Conservation (phyloP, 2,113 vertebrate genomes). For the Perca flavescens region DNA sequence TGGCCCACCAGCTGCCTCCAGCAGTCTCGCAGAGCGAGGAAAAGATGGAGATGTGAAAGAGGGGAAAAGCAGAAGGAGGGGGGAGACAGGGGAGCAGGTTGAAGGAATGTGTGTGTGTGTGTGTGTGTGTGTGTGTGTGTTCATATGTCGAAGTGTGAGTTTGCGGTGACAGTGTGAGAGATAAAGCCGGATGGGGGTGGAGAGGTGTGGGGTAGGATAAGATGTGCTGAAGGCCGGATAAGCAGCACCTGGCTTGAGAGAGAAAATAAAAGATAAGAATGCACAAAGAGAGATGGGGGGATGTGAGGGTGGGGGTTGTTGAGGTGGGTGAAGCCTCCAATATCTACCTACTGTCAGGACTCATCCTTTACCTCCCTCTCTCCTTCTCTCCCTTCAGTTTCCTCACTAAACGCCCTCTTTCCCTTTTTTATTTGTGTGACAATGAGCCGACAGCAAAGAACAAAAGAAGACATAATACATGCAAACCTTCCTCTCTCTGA, state of each 20-base stretch:
- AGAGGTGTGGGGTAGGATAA: conserved; percentile 13
- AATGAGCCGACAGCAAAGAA: conserved; percentile 68
- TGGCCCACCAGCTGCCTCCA: conserved; percentile 46
- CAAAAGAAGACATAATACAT: conserved; percentile 75
- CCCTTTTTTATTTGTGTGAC: conserved; percentile 38
- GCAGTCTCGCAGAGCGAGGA: not conserved
- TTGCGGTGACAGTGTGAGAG: conserved; percentile 45
- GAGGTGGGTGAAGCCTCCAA: conserved; percentile 33
- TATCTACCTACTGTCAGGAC: conserved; percentile 49
- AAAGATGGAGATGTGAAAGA: conserved; percentile 5
- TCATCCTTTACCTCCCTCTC: conserved; percentile 15
- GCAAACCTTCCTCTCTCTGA: conserved; percentile 67
- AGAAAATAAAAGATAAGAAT: conserved; percentile 66
- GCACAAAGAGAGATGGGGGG: conserved; percentile 37
- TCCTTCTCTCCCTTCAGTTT: not conserved
- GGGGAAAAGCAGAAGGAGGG: not conserved
- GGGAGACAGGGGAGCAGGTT: conserved; percentile 7
- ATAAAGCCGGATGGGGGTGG: conserved; percentile 47
- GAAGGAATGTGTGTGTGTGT: conserved; percentile 53
- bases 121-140: conserved; percentile 47
- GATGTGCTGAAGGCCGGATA: conserved; percentile 63
- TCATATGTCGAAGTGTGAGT: conserved; percentile 57
- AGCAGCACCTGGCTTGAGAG: conserved; percentile 70
- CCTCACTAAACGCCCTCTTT: conserved; percentile 27
- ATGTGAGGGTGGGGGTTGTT: conserved; percentile 12